Conservation (phyloP, 37 sponge, comb jelly and placozoan species). For the Amphimedon queenslandica region DNA sequence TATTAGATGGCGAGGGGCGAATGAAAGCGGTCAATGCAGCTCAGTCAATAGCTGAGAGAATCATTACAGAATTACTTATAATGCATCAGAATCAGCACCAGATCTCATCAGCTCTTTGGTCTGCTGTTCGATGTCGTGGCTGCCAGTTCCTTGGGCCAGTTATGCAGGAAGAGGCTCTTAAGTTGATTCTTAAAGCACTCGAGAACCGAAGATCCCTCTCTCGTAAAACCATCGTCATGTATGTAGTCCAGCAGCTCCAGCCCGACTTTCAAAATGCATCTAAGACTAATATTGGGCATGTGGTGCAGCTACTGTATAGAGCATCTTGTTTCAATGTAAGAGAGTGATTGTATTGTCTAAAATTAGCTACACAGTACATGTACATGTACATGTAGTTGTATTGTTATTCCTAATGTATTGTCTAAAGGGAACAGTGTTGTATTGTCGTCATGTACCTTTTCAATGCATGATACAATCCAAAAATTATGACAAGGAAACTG, state of each 20-base stretch:
- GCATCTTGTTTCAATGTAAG: constrained; percentile 97
- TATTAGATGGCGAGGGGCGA: constrained; percentile 83
- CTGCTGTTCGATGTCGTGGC: constrained; percentile 83
- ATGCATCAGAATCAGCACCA: constrained; percentile 94
- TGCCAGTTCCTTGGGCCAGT: constrained; percentile 97
- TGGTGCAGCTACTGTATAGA: constrained; percentile 95
- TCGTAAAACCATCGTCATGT: constrained; percentile 84
- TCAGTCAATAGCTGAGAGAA: constrained; percentile 86
- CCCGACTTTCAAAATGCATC: constrained; percentile 83
- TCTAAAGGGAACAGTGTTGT: too few species aligned
- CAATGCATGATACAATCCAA: neutral
- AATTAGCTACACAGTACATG: too few species aligned
- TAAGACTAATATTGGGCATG: constrained; percentile 96
- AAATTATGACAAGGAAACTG: too few species aligned
- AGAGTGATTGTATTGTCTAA: too few species aligned
- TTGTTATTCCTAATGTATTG: too few species aligned
- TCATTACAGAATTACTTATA: constrained; percentile 84
- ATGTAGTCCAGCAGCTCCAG: constrained; percentile 79
- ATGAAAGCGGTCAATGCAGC: constrained; percentile 69
- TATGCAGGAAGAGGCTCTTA: constrained; percentile 94
- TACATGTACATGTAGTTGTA: too few species aligned
- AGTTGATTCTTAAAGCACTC: constrained; percentile 75
- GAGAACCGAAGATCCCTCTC: constrained; percentile 69
- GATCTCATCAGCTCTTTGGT: constrained; percentile 86
- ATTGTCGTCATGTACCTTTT: neutral